Evolutionary conservation across 2,888 invertebrate genomes (phyloP).

Genomic region (Steinernema carpocapsae): DNA sequence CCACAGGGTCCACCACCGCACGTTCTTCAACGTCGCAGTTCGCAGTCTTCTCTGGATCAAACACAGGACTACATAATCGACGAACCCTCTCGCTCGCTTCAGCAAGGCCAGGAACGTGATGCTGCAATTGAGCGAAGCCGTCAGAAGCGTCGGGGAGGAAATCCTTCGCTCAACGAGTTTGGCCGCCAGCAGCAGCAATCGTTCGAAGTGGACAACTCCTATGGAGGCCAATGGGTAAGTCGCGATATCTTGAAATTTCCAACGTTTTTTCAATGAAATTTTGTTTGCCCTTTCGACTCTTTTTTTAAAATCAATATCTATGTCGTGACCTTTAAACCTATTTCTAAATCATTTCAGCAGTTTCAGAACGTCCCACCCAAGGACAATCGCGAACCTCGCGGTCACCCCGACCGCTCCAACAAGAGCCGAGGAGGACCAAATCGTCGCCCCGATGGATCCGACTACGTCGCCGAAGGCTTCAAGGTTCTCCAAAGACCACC

Average conservation of each 20-base stretch:
- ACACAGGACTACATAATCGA: conserved; percentile 2
- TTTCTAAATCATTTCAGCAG: too few species aligned
- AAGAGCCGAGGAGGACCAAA: background rate
- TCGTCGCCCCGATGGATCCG: background rate
- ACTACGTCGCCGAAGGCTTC: conserved; percentile 8
- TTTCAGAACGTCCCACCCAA: background rate
- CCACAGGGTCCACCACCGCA: background rate
- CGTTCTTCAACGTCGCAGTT: background rate
- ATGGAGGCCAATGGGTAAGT: conserved; percentile 23
- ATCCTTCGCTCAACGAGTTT: background rate
- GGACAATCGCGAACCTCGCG: background rate
- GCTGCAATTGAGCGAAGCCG: conserved; percentile 40
- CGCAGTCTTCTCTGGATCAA: background rate
- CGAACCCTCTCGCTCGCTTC: background rate
- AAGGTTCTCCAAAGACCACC: conserved; percentile 14
- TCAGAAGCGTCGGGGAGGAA: conserved; percentile 37
- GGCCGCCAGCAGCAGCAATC: background rate
- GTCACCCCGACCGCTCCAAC: background rate
- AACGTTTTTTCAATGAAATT: too few species aligned
- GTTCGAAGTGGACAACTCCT: conserved; percentile 17
- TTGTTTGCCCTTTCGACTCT: too few species aligned
- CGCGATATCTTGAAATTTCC: too few species aligned
- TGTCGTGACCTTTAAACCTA: too few species aligned
- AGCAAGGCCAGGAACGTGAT: conserved; percentile 34
- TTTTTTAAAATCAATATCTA: too few species aligned